phyloP scores from a whole-genome alignment of 2,888 invertebrate genomes.

The Parnassius smintheus region DNA sequence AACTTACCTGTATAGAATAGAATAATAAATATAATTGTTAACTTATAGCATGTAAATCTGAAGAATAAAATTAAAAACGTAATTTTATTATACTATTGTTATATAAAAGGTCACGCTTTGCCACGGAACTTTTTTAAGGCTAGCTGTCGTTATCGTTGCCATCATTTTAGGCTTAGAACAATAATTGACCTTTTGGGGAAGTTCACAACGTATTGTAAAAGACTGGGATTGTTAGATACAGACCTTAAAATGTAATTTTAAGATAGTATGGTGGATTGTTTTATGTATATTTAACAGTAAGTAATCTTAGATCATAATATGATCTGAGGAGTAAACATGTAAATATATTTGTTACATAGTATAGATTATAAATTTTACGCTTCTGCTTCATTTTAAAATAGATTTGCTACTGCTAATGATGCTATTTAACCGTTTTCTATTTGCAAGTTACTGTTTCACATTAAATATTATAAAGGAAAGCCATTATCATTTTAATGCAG shows the following conservation, averaged over 20 bases:
- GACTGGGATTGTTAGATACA: slow-evolving; percentile 66
- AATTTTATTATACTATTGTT: slow-evolving; percentile 10
- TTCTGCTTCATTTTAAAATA: slow-evolving; percentile 3
- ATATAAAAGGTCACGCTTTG: slow-evolving; percentile 16
- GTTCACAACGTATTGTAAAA: slow-evolving; percentile 57
- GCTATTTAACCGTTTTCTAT: background rate
- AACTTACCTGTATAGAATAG: background rate
- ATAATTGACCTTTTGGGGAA: slow-evolving; percentile 21
- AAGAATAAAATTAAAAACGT: background rate
- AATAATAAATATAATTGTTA: background rate
- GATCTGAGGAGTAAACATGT: slow-evolving; percentile 4
- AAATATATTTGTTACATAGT: slow-evolving; percentile 20
- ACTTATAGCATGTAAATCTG: background rate
- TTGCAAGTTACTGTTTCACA: no score
- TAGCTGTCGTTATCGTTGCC: slow-evolving; percentile 16
- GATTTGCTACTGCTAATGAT: background rate
- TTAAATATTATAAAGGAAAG: no score
- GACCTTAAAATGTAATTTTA: slow-evolving; percentile 26
- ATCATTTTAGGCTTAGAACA: slow-evolving; percentile 17
- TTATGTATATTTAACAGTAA: slow-evolving; percentile 11
- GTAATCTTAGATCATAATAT: slow-evolving; percentile 2
- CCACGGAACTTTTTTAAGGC: slow-evolving; percentile 12
- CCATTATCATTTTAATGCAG: no score
- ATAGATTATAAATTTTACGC: slow-evolving; percentile 12
- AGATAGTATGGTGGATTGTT: slow-evolving; percentile 12